Evolutionary conservation across 2,113 vertebrate species (phyloP), one percentile per base, ranked within the genome.

Genomic region (Bufo gargarizans): DNA sequence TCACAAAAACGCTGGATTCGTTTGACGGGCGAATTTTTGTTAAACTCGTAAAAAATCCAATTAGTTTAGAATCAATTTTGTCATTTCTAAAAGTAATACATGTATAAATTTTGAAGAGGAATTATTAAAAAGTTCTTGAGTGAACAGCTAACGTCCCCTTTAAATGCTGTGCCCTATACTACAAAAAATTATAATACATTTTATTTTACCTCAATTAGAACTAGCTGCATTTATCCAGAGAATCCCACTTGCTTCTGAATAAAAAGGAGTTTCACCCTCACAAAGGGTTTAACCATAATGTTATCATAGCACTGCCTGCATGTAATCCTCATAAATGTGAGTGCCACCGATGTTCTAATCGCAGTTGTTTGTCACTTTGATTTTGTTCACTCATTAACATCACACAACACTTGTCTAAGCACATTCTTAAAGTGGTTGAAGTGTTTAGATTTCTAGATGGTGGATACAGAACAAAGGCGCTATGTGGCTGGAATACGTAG

Each of bases 391-490:
- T 88, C 81, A 45, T 65, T 77, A 19, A 47, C 69, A 77, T 88
- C 87, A 88, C 45, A 82, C 71, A 83, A 77, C 87, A 88, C 87
- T 77, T 61, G 47, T 83, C 43, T 84, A 83, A 83, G 56, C 80
- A 88, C 87, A 88, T 88, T 88, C 87, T 77, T 88, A 83, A 77
- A 72, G 55, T 77, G 71, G 58, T 47, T 84, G 2, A 82, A 77
- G 71, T 88, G 87, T 88, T 83, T 88, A 77, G 69, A 53, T 77
- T 83, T 50, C 58, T 43, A 50, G 69, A 82, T 61, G 79, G 79
- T 72, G 67, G 86, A 59, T 50, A 72, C 43, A 63, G 65, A 88
- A 88, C 53, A 81, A 87, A 87, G 86, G 53, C 53, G 19, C 65
- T 59, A 56, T 71, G 77, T 53, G 45, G 53, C 16, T n/a, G 71